Conservation (phyloP, 2,797 vertebrate species). For the Scolopax bukidnonensis region DNA sequence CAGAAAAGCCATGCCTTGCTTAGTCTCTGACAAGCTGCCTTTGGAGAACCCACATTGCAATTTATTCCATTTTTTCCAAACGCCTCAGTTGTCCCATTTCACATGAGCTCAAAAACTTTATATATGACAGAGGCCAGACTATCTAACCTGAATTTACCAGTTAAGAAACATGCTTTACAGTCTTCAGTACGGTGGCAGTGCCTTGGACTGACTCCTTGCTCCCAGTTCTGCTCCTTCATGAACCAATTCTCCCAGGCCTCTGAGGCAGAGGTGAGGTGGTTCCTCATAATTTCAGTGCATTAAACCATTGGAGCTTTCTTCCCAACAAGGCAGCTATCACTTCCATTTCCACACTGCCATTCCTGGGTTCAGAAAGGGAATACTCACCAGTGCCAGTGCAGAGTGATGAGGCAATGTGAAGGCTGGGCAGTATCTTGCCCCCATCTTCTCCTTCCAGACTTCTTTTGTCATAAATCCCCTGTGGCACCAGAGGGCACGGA, state of each 20-base stretch:
- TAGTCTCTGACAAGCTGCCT: background rate
- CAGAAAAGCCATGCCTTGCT: background rate
- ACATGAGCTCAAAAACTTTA: background rate
- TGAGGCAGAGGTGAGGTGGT: background rate
- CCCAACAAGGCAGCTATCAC: background rate
- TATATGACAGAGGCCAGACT: background rate
- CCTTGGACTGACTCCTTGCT: background rate
- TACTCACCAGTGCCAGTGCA: background rate
- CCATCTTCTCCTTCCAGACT: background rate
- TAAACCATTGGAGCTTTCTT: background rate
- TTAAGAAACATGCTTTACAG: background rate
- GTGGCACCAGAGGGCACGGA: too few species aligned
- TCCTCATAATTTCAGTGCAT: background rate
- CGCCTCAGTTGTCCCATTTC: background rate
- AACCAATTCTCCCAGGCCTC: background rate
- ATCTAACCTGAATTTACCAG: background rate
- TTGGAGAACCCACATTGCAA: background rate
- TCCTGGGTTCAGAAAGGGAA: background rate
- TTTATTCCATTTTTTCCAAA: background rate
- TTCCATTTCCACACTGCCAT: background rate
- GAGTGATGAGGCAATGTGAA: background rate
- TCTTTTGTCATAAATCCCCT: background rate
- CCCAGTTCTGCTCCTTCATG: background rate
- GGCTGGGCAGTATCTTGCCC: background rate
- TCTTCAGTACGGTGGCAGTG: background rate